phyloP scores from a whole-genome alignment of 2,113 vertebrate genomes.

The Naja naja region DNA sequence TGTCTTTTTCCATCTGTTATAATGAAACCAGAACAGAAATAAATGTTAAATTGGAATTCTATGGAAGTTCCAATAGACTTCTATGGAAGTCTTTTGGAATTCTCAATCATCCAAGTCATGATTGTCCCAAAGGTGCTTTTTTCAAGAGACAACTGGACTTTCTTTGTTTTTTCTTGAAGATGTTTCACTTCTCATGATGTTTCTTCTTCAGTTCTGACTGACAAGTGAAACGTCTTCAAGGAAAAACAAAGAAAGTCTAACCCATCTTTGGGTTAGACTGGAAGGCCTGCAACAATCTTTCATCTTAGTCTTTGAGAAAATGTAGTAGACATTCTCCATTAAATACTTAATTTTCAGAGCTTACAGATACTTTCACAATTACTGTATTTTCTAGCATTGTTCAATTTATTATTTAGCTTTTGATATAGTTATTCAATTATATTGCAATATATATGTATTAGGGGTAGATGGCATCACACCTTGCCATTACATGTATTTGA shows the following conservation, averaged over 20 bases:
- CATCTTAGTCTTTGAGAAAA: neutral
- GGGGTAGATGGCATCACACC: neutral
- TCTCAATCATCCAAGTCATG: neutral
- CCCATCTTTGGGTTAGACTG: neutral
- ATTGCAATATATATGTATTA: neutral
- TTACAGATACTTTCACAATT: neutral
- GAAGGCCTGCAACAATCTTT: neutral
- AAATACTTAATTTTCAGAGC: constrained; percentile 38
- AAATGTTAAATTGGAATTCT: neutral
- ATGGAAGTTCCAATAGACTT: neutral
- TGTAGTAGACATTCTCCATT: constrained; percentile 8
- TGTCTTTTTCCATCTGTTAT: neutral
- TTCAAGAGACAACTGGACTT: neutral
- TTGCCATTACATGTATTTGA: neutral
- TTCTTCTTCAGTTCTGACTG: neutral
- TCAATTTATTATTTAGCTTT: neutral
- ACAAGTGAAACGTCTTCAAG: neutral
- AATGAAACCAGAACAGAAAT: neutral
- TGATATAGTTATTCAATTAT: neutral
- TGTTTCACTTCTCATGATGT: neutral
- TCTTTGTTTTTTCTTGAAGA: neutral
- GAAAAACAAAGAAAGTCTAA: neutral
- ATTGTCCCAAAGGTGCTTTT: neutral
- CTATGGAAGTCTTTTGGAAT: neutral
- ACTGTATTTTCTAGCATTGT: neutral